phyloP scores from a whole-genome alignment of 2,888 invertebrate species.

The Iphiclides podalirius region DNA sequence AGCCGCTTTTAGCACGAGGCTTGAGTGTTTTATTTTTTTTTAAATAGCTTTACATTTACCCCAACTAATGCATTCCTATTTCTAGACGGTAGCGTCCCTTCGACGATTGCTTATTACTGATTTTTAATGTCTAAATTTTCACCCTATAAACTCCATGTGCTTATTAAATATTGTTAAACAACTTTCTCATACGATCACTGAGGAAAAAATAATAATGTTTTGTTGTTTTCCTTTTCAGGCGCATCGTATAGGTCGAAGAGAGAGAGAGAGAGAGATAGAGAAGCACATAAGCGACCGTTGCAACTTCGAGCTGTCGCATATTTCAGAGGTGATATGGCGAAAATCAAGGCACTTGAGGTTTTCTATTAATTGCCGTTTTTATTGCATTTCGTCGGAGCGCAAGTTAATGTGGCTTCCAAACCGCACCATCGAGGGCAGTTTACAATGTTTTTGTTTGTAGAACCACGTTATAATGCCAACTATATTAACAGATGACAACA shows the following conservation, averaged over 20 bases:
- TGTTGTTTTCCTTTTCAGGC: slow-evolving; percentile 33
- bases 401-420: slow-evolving; percentile 49
- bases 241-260: slow-evolving; percentile 39
- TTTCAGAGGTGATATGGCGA: slow-evolving; percentile 55
- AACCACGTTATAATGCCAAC: slow-evolving; percentile 30
- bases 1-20: slow-evolving; percentile 8
- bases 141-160: too few species aligned
- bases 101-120: not conserved
- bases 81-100: slow-evolving; percentile 29
- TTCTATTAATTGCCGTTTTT: slow-evolving; percentile 69
- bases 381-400: slow-evolving; percentile 54
- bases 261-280: too few species aligned
- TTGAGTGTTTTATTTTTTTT: slow-evolving; percentile 42
- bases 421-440: slow-evolving; percentile 46
- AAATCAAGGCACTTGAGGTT: slow-evolving; percentile 61
- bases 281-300: slow-evolving; percentile 39
- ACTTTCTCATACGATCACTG: not conserved
- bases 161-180: not conserved
- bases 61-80: slow-evolving; percentile 47
- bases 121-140: too few species aligned
- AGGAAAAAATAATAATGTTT: not conserved
- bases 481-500: slow-evolving; percentile 19
- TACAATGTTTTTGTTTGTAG: slow-evolving; percentile 44
- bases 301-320: slow-evolving; percentile 46
- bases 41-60: slow-evolving; percentile 39